Conservation (phyloP, 2,113 vertebrate genomes). For the Sturnira hondurensis region DNA sequence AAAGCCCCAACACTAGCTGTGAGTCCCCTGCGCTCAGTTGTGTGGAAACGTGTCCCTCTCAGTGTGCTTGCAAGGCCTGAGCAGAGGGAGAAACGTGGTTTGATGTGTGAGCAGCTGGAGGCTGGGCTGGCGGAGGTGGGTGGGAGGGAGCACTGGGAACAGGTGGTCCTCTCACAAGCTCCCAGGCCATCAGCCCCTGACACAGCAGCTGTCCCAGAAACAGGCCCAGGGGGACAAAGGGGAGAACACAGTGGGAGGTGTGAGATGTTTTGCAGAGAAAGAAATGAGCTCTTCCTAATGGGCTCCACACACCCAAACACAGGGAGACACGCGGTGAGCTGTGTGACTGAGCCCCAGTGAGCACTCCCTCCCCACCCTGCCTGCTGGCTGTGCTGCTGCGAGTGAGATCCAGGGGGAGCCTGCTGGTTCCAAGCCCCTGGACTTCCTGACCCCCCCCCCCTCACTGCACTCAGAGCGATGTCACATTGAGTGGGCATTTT, state of each 20-base stretch:
- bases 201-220: slow-evolving; percentile 72
- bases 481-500: rapidly evolving
- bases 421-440: not conserved
- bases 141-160: not conserved
- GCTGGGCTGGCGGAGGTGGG: not conserved
- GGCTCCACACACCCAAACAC: slow-evolving; percentile 11
- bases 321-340: slow-evolving; percentile 3
- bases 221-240: slow-evolving; percentile 31
- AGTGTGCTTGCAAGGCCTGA: not conserved
- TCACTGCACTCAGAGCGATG: not conserved
- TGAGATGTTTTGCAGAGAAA: slow-evolving; percentile 47
- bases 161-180: slow-evolving; percentile 64
- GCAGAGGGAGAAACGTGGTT: slow-evolving; percentile 39
- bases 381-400: not conserved
- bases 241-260: not conserved
- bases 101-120: slow-evolving; percentile 23
- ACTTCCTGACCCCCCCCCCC: not conserved
- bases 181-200: not conserved
- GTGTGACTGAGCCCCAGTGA: slow-evolving; percentile 17
- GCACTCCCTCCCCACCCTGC: not conserved
- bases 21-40: not conserved
- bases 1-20: not conserved
- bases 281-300: slow-evolving; percentile 27
- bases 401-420: not conserved
- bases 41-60: slow-evolving; percentile 20